phyloP scores from a whole-genome alignment of 35 echinoderm and acorn worm genomes.

The Apostichopus japonicus region DNA sequence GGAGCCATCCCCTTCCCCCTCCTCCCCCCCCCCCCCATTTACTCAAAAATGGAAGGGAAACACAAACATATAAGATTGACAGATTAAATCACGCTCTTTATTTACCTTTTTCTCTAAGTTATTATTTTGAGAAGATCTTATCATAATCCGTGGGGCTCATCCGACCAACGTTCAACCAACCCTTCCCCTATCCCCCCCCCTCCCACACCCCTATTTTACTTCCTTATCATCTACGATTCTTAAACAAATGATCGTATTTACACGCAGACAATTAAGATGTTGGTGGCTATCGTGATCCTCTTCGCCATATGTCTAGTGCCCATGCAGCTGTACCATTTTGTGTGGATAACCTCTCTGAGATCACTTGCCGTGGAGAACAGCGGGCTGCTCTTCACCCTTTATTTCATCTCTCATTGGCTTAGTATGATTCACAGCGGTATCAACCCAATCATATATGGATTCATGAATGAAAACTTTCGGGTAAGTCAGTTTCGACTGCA shows the following conservation, averaged over 20 bases:
- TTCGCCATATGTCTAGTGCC: conserved; percentile 83
- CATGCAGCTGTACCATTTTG: conserved; percentile 66
- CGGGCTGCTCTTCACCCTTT: conserved; percentile 57
- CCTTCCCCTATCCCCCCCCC: too few species aligned
- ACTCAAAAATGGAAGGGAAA: neutral
- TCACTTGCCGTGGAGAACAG: conserved; percentile 23
- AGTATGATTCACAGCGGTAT: conserved; percentile 91
- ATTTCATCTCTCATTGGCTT: conserved; percentile 78
- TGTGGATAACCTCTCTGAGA: conserved; percentile 2
- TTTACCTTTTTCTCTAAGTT: too few species aligned
- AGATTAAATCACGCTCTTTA: too few species aligned
- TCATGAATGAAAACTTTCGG: conserved; percentile 91
- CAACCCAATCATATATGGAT: conserved; percentile 92
- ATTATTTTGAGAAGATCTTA: too few species aligned
- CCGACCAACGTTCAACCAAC: too few species aligned
- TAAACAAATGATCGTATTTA: neutral
- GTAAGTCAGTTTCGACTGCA: conserved; percentile 45
- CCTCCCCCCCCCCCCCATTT: neutral
- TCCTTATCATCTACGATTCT: neutral
- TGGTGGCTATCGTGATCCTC: conserved; percentile 81
- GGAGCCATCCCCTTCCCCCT: neutral
- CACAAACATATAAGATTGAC: too few species aligned
- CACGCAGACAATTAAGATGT: conserved; percentile 85
- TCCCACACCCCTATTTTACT: neutral
- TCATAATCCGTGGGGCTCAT: too few species aligned